These are phyloP conservation scores for Clusia tigrina DNA, from an alignment of 2,888 invertebrate species.

Conservation along the genomic window DNA sequence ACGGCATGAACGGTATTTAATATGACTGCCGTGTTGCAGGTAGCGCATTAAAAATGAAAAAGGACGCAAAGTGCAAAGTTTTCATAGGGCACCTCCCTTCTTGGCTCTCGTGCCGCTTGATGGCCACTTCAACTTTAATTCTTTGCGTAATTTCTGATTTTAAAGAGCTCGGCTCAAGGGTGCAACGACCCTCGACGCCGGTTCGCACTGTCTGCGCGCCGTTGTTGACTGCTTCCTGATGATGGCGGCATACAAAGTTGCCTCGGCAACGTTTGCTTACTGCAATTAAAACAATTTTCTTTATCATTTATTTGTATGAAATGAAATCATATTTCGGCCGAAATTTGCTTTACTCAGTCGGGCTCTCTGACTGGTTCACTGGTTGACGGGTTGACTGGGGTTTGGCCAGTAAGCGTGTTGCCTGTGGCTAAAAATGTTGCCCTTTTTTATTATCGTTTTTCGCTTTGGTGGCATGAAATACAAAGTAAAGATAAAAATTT, in stretches of 20 bases:
- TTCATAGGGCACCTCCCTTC: background rate
- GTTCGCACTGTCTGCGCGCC: background rate
- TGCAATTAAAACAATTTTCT: background rate
- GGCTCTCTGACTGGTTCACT: too few relatives aligned
- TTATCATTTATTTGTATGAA: background rate
- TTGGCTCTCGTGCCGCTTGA: background rate
- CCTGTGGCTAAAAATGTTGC: background rate
- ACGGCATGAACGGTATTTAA: too few relatives aligned
- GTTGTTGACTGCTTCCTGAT: too few relatives aligned
- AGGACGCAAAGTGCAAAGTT: constrained; percentile 1
- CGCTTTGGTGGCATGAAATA: background rate
- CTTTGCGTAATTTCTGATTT: background rate
- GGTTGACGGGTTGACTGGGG: too few relatives aligned
- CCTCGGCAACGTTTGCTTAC: background rate
- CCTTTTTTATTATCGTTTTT: too few relatives aligned
- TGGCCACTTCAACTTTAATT: background rate
- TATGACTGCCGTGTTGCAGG: too few relatives aligned
- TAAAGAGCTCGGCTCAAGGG: background rate
- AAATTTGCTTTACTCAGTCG: too few relatives aligned
- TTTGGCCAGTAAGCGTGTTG: background rate
- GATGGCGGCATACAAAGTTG: too few relatives aligned
- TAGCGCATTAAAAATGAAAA: background rate
- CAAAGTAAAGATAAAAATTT: constrained; percentile 33
- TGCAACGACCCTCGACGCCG: too few relatives aligned
- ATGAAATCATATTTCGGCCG: too few relatives aligned